These are phyloP conservation scores for Scyliorhinus canicula DNA, from an alignment of 2,797 vertebrate genomes.

Conservation along the genomic window DNA sequence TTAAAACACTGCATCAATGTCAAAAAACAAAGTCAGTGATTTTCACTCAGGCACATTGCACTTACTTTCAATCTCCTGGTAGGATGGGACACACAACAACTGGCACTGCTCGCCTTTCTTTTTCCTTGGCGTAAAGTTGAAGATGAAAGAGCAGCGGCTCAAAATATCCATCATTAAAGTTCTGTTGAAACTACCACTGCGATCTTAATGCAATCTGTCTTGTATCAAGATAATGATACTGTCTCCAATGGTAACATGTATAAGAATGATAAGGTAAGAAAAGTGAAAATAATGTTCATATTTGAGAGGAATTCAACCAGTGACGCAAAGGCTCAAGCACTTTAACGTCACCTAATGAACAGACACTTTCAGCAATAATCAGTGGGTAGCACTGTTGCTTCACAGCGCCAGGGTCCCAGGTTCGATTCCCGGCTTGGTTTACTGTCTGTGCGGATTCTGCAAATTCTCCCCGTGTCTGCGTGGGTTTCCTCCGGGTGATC, in stretches of 20 bases:
- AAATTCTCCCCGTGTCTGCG: no score
- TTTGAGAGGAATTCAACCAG: background rate
- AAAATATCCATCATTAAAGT: background rate
- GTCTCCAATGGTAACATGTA: background rate
- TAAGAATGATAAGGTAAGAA: background rate
- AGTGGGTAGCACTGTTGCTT: no score
- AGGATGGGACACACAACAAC: background rate
- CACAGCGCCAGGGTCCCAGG: no score
- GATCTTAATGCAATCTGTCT: background rate
- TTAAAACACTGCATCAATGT: slow-evolving; percentile 24
- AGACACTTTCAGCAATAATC: background rate
- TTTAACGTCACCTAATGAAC: background rate
- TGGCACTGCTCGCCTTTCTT: background rate
- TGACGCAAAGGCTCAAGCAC: background rate
- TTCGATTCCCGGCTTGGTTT: no score
- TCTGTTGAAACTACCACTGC: background rate
- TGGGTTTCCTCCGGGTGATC: no score
- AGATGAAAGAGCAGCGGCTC: background rate
- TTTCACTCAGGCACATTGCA: background rate
- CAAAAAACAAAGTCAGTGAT: background rate
- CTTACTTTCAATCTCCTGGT: background rate
- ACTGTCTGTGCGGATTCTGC: no score
- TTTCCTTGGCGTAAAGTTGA: background rate
- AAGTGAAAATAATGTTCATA: background rate
- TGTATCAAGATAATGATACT: background rate